Evolutionary conservation across 2,113 vertebrate species (phyloP), one percentile per base, ranked within the genome.

Genomic region (Petrocephalus zakoni): DNA sequence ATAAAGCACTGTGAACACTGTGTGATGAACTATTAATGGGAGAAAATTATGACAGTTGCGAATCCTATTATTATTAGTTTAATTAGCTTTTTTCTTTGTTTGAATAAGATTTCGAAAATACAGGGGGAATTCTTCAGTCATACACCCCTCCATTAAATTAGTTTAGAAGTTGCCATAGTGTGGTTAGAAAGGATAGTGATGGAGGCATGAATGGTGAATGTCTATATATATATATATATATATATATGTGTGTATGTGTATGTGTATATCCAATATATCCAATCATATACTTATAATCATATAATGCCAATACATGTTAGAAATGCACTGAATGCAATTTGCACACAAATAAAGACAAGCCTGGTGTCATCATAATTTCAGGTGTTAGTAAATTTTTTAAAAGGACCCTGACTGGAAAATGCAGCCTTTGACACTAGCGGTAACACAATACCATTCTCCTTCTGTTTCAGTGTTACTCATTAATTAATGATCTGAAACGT

Each of bases 31-130:
- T 78, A 52, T 85, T 90, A 89, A 90, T 86, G 90, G 85, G 87
- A 90, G 88, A 92, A 88, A 93, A 93, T 92, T 46, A 93, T 92
- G 89, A 90, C 86, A 90, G 90, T 88, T 91, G 86, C 87, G 87
- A 72, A 83, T 89, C 64, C 91, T 92, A 91, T 93, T 93, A 88
- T 92, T 93, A 93, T 90, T 88, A 78, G 87, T 88, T 90, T 92
- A 91, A 93, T 94, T 93, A 89, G 90, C 91, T 92, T 89, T 88
- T 88, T 85, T 85, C 22, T 86, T 86, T 89, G 58, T 87, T 89
- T 90, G 47, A 88, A 91, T 47, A 90, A 85, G 85, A 85, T 37
- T 91, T 90, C 87, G 89, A 82, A 89, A 90, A 89, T 87, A 88
- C 89, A 85, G 88, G 89, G 55, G 52, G 87, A 90, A 92, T 42